phyloP scores from a whole-genome alignment of 2,888 invertebrate genomes.

The Amblyjoppa fuscipennis region DNA sequence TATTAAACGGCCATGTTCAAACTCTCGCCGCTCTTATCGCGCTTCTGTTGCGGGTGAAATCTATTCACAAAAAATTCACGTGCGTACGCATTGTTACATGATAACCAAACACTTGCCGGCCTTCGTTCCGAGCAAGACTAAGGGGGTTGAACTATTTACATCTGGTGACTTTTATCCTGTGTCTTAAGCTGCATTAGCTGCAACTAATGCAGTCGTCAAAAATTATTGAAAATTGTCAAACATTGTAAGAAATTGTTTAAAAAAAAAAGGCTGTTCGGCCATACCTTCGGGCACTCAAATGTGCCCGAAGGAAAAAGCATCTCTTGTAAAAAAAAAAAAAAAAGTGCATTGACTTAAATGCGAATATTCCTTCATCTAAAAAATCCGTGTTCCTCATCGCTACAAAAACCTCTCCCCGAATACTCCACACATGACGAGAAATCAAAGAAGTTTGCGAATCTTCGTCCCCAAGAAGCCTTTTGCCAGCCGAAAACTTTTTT shows the following conservation, averaged over 20 bases:
- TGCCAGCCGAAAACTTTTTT: not conserved
- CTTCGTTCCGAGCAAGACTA: not conserved
- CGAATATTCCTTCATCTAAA: no score
- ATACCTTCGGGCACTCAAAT: no score
- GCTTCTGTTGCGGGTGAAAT: not conserved
- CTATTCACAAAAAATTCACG: not conserved
- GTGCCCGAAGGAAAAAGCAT: no score
- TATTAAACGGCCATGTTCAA: constrained; percentile 52
- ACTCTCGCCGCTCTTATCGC: constrained; percentile 56
- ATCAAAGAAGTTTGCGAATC: not conserved
- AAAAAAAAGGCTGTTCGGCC: no score
- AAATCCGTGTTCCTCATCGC: no score
- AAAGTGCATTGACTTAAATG: no score
- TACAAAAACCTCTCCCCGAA: no score
- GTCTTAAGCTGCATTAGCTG: not conserved
- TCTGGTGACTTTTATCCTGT: not conserved
- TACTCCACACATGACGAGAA: not conserved
- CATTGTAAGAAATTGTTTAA: no score
- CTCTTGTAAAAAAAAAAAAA: no score
- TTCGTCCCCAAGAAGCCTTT: not conserved
- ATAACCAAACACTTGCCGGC: not conserved
- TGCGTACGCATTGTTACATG: constrained; percentile 33
- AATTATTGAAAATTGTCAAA: not conserved
- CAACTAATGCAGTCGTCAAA: no score
- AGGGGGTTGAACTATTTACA: not conserved